Base-by-base conservation (phyloP, 2,797 vertebrate species). In the Esox lucius region DNA sequence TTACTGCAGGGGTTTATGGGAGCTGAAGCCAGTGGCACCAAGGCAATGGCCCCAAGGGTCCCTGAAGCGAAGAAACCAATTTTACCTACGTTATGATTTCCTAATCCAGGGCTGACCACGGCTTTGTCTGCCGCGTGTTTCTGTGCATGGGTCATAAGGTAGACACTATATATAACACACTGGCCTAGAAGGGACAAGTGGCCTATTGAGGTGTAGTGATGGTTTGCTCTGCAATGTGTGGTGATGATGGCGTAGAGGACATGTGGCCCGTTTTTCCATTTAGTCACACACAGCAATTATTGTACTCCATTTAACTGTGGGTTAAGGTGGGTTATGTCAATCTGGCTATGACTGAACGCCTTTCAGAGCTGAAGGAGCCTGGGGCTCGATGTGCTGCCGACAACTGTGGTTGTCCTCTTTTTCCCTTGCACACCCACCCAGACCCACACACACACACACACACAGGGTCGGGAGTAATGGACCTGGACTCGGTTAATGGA, bases 161-260 rank as follows among this genome's bases (percentile, higher is more conserved):
- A 22, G 53, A 56, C 8, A 11, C 19, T n/a, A 42, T 9, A 42
- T 9, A 42, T 42, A 9, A 9, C 9, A 42, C 4, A 5, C 19
- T n/a, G 8, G 19, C 19, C 53, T 6, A 8, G 17, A 56, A n/a
- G n/a, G 19, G n/a, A 19, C 0, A 56, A n/a, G 19, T 3, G 13
- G 19, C 1, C n/a, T 56, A 8, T 2, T 22, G 8, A 56, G 7
- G 19, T 56, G 5, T 9, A n/a, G 53, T 22, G 53, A 22, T 5
- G 8, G 53, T n/a, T n/a, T 56, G 53, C 53, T 2, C 53, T 22
- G 53, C 17, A 0, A 19, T 56, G 53, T 56, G 53, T 22, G 81
- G 71, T 49, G 80, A 65, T 17, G 46, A 6, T 65, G 79, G 69
- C 77, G 81, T 83, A 83, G 83, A 84, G 84, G 26, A 16, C 56